Conservation (phyloP, 2,113 vertebrate species). For the Scolopax mira region DNA sequence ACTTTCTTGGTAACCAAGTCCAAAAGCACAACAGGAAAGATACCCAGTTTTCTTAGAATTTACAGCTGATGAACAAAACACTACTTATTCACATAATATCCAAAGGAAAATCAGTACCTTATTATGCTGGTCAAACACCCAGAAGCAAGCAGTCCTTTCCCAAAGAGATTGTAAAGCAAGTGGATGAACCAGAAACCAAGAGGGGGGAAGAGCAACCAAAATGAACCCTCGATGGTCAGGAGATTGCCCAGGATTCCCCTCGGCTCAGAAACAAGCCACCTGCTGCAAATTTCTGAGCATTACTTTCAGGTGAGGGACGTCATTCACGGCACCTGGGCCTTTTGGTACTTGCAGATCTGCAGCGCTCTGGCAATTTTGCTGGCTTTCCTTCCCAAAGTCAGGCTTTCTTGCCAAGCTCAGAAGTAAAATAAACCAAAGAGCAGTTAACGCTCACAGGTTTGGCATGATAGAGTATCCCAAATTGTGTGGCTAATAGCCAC, state of each 20-base stretch:
- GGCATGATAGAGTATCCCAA: neutral
- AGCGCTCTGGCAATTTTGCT: neutral
- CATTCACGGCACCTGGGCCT: no score
- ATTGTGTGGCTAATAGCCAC: neutral
- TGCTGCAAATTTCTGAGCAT: neutral
- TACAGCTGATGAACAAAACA: neutral
- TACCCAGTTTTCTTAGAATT: neutral
- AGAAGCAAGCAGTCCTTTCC: neutral
- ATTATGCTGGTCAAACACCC: neutral
- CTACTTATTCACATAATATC: neutral
- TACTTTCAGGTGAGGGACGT: neutral
- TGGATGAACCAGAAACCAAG: neutral
- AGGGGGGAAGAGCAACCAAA: accelerated
- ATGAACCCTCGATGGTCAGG: neutral
- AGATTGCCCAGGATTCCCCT: neutral
- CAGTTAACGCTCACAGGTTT: neutral
- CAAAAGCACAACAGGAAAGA: neutral
- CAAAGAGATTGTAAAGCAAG: neutral
- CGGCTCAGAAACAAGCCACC: neutral
- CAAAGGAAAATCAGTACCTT: neutral
- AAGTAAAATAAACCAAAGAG: neutral
- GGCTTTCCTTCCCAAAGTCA: neutral
- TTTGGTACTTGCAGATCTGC: neutral
- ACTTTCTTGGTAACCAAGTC: neutral
- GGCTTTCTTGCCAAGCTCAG: neutral